A percentile compares a stretch with the other conserved stretches of the same genome.
These are phyloP conservation scores for Eupristina koningsbergeri DNA, from an alignment of 1,140 invertebrate genomes.

Conservation along the genomic window DNA sequence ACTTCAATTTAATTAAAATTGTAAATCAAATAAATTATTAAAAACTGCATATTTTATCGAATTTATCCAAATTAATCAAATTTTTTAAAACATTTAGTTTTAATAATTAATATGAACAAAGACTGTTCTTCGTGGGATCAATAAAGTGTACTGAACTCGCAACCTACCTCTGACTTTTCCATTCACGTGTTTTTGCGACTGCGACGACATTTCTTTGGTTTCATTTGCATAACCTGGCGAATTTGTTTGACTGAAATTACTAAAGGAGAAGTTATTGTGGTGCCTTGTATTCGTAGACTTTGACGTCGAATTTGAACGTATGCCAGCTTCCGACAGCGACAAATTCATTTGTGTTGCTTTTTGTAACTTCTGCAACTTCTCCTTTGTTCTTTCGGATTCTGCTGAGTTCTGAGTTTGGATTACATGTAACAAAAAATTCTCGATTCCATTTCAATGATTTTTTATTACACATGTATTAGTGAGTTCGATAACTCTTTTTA, in stretches of 20 bases:
- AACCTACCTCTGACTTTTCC: neutral
- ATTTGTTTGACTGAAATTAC: slow-evolving; percentile 86
- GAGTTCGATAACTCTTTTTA: too few relatives aligned
- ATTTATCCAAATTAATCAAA: too few relatives aligned
- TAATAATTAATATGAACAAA: neutral
- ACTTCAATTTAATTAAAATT: too few relatives aligned
- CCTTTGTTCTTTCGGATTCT: slow-evolving; percentile 33
- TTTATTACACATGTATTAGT: neutral
- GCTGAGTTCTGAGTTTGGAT: neutral
- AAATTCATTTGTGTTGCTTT: slow-evolving; percentile 70
- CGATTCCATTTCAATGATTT: neutral
- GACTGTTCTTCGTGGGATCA: neutral
- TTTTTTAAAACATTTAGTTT: neutral
- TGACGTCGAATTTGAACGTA: slow-evolving; percentile 73
- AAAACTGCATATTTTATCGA: too few relatives aligned
- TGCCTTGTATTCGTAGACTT: slow-evolving; percentile 80
- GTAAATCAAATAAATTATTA: too few relatives aligned
- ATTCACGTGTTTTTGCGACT: slow-evolving; percentile 76
- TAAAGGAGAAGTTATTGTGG: slow-evolving; percentile 85
- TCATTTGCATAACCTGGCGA: slow-evolving; percentile 86
- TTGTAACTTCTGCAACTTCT: slow-evolving; percentile 60
- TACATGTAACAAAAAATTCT: neutral
- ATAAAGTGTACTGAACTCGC: neutral
- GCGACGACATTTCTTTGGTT: slow-evolving; percentile 84
- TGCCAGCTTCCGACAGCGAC: slow-evolving; percentile 67